Evolutionary conservation across 2,113 vertebrate genomes (phyloP), one percentile per base, ranked within the genome.

Genomic region (Anthoscopus minutus): DNA sequence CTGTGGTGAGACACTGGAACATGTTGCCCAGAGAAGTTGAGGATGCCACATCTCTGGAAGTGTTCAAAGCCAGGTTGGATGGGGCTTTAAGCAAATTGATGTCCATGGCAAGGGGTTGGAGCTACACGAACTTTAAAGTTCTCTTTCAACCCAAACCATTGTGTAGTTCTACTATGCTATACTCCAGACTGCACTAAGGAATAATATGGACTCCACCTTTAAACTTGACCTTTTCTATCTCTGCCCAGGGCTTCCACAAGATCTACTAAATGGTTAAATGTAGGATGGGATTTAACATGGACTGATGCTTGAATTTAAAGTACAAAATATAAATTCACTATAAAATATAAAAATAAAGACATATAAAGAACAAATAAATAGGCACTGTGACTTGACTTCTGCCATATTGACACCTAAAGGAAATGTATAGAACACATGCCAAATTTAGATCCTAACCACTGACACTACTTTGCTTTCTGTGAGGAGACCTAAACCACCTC

Each of bases 41-140:
- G 9, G 27, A 19, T 47, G 35, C 4, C 11, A 6, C 7, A 16
- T 28, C 13, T 22, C 11, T 56, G 37, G 8, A 18, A 57, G 13
- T 20, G 23, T 12, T 78, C 37, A 44, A 38, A 3, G 10, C 2
- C 28, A 79, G 50, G 23, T 2, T 79, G 45, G 22, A 70, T 11
- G 5, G 24, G 28, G 2, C 27, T 82, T 61, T 48, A 16, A 74
- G 56, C 9, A 86, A 51, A 33, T 5, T 35, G 15, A 14, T 44
- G 23, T 33, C 40, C 12, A n/a, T 1, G 3, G 22, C 23, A 30
- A 7, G 6, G 2, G 2, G 2, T 1, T 79, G 25, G 15, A 65
- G 47, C 3, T 40, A 58, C 7, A 24, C 11, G 28, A 40, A 28
- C 20, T 56, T 88, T 47, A 84, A 31, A 77, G 13, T 22, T 15